Evolutionary conservation across 2,797 vertebrate species (phyloP).

Genomic region (Centroberyx gerrardi): DNA sequence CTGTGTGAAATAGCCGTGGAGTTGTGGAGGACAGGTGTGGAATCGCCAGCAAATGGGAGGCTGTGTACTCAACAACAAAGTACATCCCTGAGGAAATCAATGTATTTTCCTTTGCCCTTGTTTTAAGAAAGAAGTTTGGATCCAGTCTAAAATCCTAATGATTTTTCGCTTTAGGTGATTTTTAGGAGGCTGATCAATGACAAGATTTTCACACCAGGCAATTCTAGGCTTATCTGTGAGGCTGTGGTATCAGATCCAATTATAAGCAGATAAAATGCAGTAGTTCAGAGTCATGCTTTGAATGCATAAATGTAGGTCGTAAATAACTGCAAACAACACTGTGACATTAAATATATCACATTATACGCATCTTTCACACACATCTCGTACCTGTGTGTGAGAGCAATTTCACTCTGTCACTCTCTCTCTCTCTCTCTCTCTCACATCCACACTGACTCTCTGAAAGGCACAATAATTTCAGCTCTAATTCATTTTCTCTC

Average conservation of each 20-base stretch:
- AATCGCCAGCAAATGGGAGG: constrained; percentile 19
- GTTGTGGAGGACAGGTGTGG: constrained; percentile 7
- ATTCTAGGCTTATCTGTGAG: constrained; percentile 15
- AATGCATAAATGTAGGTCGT: constrained; percentile 2
- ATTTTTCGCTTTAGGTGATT: constrained; percentile 28
- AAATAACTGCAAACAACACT: constrained; percentile 2
- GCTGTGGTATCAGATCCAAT: constrained; percentile 12
- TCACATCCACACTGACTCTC: background rate
- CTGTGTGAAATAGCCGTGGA: background rate
- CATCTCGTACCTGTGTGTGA: background rate
- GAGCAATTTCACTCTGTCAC: background rate
- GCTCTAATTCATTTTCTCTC: constrained; percentile 5
- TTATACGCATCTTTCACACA: background rate
- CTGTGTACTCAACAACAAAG: constrained; percentile 20
- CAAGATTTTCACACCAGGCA: constrained; percentile 16
- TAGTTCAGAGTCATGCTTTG: constrained; percentile 14
- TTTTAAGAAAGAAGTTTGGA: constrained; percentile 42
- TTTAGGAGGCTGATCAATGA: constrained; percentile 41
- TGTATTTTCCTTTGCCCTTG: constrained; percentile 27
- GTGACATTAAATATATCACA: background rate
- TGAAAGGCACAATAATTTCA: constrained; percentile 8
- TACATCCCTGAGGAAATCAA: constrained; percentile 39
- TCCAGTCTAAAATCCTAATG: constrained; percentile 13
- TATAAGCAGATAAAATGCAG: background rate
- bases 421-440: background rate